Percentiles rank a stretch among this genome's conserved stretches.
phyloP scores from a whole-genome alignment of 2,888 invertebrate genomes.

The Heliconius hortense region DNA sequence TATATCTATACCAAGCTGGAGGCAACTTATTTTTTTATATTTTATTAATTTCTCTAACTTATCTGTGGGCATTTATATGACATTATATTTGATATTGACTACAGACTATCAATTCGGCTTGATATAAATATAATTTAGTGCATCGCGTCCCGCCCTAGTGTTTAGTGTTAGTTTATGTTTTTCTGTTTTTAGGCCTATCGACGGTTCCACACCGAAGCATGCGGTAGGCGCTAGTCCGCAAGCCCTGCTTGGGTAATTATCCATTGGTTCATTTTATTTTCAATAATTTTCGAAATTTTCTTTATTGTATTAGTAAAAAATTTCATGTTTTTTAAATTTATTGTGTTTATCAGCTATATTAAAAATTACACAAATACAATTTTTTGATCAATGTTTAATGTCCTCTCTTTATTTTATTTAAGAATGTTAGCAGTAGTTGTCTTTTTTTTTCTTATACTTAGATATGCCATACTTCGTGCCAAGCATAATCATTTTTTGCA shows the following conservation, averaged over 20 bases:
- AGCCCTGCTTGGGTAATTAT: slow-evolving; percentile 85
- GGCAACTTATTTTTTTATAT: background rate
- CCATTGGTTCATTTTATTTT: slow-evolving; percentile 45
- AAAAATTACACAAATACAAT: background rate
- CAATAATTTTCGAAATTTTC: slow-evolving; percentile 18
- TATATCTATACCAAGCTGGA: slow-evolving; percentile 42
- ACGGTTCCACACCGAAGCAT: slow-evolving; percentile 81
- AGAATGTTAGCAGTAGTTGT: slow-evolving; percentile 5
- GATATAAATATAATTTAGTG: slow-evolving; percentile 43
- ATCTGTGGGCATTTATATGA: background rate
- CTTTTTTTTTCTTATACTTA: background rate
- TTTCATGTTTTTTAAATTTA: slow-evolving; percentile 8
- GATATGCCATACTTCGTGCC: slow-evolving; percentile 5
- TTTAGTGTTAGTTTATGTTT: slow-evolving; percentile 76
- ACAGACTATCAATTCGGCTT: slow-evolving; percentile 35
- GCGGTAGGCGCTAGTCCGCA: slow-evolving; percentile 82
- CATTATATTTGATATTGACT: background rate
- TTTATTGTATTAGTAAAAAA: background rate
- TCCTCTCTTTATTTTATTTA: slow-evolving; percentile 1
- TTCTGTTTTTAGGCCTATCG: slow-evolving; percentile 85
- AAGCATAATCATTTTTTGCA: slow-evolving; percentile 15
- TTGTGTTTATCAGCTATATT: background rate
- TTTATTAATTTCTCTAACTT: background rate
- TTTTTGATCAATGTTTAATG: background rate
- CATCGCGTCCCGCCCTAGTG: slow-evolving; percentile 55